Evolutionary conservation across 2,888 invertebrate species (phyloP).

Genomic region (Rhagophthalmus giganteus): DNA sequence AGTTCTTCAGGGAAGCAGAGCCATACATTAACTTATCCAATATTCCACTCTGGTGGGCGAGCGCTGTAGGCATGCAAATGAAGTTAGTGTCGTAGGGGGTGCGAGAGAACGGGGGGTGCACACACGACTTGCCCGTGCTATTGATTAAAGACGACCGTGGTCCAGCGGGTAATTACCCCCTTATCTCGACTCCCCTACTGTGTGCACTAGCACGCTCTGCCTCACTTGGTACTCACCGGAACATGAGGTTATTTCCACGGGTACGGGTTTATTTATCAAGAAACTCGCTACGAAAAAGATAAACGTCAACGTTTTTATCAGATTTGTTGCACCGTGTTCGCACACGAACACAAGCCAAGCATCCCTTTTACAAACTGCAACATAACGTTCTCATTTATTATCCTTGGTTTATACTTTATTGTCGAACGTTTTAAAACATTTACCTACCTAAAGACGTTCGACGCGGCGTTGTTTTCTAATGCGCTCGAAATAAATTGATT

Average conservation of each 20-base stretch:
- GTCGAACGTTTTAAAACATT: no score
- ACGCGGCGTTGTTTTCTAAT: no score
- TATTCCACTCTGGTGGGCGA: slow-evolving; percentile 56
- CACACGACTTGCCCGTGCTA: slow-evolving; percentile 48
- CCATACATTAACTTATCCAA: slow-evolving; percentile 56
- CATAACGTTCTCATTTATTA: slow-evolving; percentile 13
- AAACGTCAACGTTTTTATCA: slow-evolving; percentile 19
- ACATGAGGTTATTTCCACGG: slow-evolving; percentile 27
- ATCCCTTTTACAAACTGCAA: slow-evolving; percentile 5
- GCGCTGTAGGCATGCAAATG: slow-evolving; percentile 56
- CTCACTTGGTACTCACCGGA: slow-evolving; percentile 31
- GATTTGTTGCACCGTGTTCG: slow-evolving; percentile 13
- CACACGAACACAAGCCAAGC: slow-evolving; percentile 6
- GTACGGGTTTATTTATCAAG: slow-evolving; percentile 25
- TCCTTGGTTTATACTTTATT: not conserved
- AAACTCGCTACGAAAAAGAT: slow-evolving; percentile 13
- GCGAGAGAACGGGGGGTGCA: slow-evolving; percentile 38
- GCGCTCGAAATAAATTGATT: no score
- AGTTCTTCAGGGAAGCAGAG: slow-evolving; percentile 40
- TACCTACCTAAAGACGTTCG: no score
- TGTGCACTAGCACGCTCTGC: slow-evolving; percentile 31
- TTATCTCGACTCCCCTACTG: slow-evolving; percentile 48
- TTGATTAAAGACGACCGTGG: slow-evolving; percentile 57
- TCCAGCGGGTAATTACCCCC: slow-evolving; percentile 56
- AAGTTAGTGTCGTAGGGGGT: slow-evolving; percentile 52